A percentile compares a stretch with the other conserved stretches of the same genome.
Conservation (phyloP, 2,888 invertebrate genomes). For the Aleiodes testaceus region DNA sequence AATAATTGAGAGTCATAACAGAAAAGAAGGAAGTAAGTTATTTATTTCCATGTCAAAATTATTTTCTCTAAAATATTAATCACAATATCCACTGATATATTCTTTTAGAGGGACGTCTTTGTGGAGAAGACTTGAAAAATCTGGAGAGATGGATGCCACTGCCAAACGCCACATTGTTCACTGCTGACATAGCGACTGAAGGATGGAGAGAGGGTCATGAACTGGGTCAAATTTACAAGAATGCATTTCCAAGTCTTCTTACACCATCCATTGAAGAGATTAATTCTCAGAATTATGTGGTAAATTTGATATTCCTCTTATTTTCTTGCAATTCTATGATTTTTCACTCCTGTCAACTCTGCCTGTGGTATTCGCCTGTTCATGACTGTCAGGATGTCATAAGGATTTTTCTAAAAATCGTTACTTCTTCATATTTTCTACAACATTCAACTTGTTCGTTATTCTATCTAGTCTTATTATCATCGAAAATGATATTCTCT, state of each 20-base stretch:
- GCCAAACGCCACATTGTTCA: no score
- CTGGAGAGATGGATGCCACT: background rate
- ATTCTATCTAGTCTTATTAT: no score
- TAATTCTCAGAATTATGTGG: background rate
- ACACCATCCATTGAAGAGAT: background rate
- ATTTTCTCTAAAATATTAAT: no score
- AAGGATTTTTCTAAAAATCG: no score
- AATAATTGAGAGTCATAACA: background rate
- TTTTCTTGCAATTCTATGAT: background rate
- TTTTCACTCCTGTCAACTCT: no score
- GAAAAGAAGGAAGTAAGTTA: background rate
- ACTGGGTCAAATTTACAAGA: background rate
- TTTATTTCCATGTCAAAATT: no score
- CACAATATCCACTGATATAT: background rate
- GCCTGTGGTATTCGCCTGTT: no score
- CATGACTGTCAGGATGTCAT: no score
- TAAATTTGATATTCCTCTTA: background rate
- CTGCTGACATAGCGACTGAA: background rate
- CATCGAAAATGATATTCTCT: no score
- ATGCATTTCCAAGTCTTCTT: background rate
- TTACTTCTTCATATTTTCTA: no score
- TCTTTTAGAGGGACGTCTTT: background rate
- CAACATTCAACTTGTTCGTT: no score
- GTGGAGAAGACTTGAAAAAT: background rate
- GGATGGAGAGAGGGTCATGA: constrained; percentile 9